Evolutionary conservation across 1,140 invertebrate species (phyloP), one percentile per base, ranked within the genome.

Genomic region (Mylabris phalerata): DNA sequence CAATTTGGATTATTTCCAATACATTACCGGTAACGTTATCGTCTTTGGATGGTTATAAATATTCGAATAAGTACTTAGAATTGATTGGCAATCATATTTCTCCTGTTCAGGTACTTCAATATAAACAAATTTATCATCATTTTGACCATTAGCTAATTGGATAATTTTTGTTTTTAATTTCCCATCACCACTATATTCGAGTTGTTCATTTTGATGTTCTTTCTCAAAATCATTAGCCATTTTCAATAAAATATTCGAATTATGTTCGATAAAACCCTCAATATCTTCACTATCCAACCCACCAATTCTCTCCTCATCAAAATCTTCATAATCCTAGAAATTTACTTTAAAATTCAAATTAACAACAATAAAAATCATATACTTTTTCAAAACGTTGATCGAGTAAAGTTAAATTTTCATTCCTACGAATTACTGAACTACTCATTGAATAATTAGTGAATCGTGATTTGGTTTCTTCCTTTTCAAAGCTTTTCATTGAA

Each of bases 381-480:
- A 93, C 91, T 75, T 87, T 84, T 77, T 98, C 95, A 80, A 98
- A 98, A 68, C 85, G 82, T 68, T 94, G 86, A 80, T 98, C 95
- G 0, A 98, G 73, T 27, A 93, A 70, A 0, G 84, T 81, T 0
- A 97, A 77, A 48, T 90, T 86, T 54, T 93, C 82, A 75, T 94
- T 96, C 62, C 95, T 82, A 55, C 81, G 79, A 3, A 98, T 90
- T 0, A 95, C 87, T 67, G 92, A 95, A 45, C 92, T 95, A 0
- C 88, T 89, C 85, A 98, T 91, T 0, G 94, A 97, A 75, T 96
- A 98, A 67, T 92, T 86, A 0, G 94, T 96, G 73, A 97, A 97
- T 11, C 86, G 76, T 0, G 93, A 92, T 72, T 90, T 93, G 0
- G 87, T 89, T 72, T 95, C 89, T 67, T 89, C 86, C 55, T 88